Conservation (phyloP, 2,113 vertebrate genomes). For the Centrocercus urophasianus region DNA sequence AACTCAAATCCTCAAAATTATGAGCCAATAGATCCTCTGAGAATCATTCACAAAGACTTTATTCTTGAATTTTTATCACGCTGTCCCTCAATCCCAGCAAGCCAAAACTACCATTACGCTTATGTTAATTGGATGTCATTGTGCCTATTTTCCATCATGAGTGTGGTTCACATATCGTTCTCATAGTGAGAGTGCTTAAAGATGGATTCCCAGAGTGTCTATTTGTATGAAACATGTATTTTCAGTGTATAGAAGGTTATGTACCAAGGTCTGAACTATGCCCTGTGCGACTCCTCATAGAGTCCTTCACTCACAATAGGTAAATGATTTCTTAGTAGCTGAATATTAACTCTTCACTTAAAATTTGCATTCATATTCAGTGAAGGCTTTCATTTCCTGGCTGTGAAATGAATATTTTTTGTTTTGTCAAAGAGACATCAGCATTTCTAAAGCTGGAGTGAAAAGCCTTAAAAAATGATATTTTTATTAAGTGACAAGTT, state of each 20-base stretch:
- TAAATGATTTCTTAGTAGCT: constrained; percentile 18
- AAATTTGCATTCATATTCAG: constrained; percentile 19
- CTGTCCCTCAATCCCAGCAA: neutral
- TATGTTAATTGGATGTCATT: constrained; percentile 7
- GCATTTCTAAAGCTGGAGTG: neutral
- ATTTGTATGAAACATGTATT: constrained; percentile 21
- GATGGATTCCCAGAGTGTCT: neutral
- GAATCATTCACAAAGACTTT: neutral
- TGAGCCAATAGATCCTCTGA: neutral
- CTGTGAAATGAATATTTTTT: neutral
- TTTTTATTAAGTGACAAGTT: neutral
- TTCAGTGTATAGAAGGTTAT: neutral
- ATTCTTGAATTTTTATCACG: neutral
- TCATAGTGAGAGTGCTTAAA: constrained; percentile 17
- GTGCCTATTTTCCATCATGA: neutral
- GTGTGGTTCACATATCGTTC: neutral
- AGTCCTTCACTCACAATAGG: constrained; percentile 17
- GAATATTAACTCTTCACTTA: constrained; percentile 27
- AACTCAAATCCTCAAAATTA: neutral
- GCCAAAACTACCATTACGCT: neutral
- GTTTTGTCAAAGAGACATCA: neutral
- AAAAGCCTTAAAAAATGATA: neutral
- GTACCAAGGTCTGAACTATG: neutral
- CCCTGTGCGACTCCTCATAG: neutral
- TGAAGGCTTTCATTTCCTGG: constrained; percentile 11